These are phyloP conservation scores for Pyrocephalus nanus DNA, from an alignment of 2,797 vertebrate species.

Conservation along the genomic window DNA sequence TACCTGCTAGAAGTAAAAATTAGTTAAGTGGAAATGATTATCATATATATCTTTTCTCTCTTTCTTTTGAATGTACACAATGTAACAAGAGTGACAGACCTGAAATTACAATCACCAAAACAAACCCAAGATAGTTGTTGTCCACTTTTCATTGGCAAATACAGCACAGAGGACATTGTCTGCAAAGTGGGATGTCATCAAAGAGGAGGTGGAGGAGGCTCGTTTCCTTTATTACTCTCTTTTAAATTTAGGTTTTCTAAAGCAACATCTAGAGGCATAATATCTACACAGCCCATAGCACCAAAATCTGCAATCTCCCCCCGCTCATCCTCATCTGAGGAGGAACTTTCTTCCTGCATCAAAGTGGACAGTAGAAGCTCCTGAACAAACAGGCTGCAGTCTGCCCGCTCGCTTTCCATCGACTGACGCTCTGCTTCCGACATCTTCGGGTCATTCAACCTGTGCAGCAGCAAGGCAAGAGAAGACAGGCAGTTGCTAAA, in stretches of 20 bases:
- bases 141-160: slow-evolving; percentile 98
- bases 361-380: slow-evolving; percentile 96
- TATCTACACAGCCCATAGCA: slow-evolving; percentile 99
- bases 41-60: slow-evolving; percentile 86
- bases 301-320: slow-evolving; percentile 97
- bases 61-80: slow-evolving; percentile 93
- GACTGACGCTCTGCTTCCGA: slow-evolving; percentile 92
- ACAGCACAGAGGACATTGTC: slow-evolving; percentile 99
- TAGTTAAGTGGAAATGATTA: slow-evolving; percentile 96
- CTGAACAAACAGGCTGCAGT: slow-evolving; percentile 94
- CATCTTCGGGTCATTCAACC: slow-evolving; percentile 96
- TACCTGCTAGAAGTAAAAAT: slow-evolving; percentile 93
- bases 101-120: slow-evolving; percentile 98
- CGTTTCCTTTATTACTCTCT: slow-evolving; percentile 94
- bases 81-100: slow-evolving; percentile 98
- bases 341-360: slow-evolving; percentile 95
- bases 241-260: slow-evolving; percentile 98
- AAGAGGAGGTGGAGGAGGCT: slow-evolving; percentile 99
- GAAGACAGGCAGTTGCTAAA: background rate
- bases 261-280: slow-evolving; percentile 99
- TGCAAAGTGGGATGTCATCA: slow-evolving; percentile 95
- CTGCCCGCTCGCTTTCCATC: slow-evolving; percentile 90
- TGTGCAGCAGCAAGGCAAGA: slow-evolving; percentile 57
- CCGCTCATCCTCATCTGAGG: slow-evolving; percentile 94
- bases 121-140: slow-evolving; percentile 85